Base-by-base conservation (phyloP, 1,140 invertebrate species). In the Vanessa tameamea region DNA sequence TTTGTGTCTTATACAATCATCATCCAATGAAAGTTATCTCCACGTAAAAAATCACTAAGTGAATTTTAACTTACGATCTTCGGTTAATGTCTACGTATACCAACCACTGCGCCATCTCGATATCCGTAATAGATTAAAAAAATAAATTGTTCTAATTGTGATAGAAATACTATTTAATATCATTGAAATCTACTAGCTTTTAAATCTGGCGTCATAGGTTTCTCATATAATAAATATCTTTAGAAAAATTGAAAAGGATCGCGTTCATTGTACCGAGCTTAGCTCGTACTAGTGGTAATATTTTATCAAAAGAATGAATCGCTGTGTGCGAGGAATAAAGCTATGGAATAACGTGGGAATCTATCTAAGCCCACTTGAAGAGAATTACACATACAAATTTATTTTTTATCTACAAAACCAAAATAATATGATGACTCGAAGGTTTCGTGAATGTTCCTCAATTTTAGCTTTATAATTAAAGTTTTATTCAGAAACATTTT, bases 301-400 rank as follows among this genome's bases (percentile, higher is more conserved):
- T 66, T 43, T 53, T 66, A 66, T 66, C 64, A 66, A 66, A 65
- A 65, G 64, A 65, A 47, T 26, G 64, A 66, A 66, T 66, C 64
- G 64, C 64, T 8, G 0, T 66, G 47, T 31, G 48, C 53, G 31
- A 20, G 64, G 64, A 53, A 51, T 66, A n/a, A 51, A 37, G 48
- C 48, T 37, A 47, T 64, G 8, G 47, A 26, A 51, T 50, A 23
- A 31, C 47, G 16, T 15, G 64, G 48, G 16, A 31, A 48, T 65
- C n/a, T 65, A 48, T 65, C 48, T 65, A 47, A 47, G 16, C 20
- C 37, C 20, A 12, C 12, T 53, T 53, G 15, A 53, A 16, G 23
- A 59, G 48, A 51, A 51, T 55, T 55, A 55, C 9, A 55, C 15
- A 55, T 55, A 55, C 16, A 20, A 55, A 55, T 20, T 16, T 55